Base-by-base conservation (phyloP, 1,140 invertebrate species). In the Pinna nobilis region DNA sequence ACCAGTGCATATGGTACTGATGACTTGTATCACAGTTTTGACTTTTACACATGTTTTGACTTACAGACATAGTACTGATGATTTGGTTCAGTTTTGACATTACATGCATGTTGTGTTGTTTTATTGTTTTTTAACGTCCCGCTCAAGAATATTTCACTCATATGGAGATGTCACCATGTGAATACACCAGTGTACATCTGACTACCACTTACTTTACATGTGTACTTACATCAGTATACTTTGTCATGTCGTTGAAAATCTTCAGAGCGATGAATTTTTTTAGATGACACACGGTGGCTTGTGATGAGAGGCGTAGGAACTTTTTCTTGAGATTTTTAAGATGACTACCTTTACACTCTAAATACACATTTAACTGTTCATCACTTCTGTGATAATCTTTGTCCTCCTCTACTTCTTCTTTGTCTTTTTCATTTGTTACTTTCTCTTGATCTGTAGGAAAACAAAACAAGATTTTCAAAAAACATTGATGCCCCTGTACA, bases 191-290 rank as follows among this genome's bases (percentile, higher is more conserved):
- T 18, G 15, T 47, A 47, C 4, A 47, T 47, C 15, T 47, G 41
- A 13, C 41, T 20, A 13, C 41, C 5, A 4, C n/a, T n/a, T n/a
- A n/a, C n/a, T n/a, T 18, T 9, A 23, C 23, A 23, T 28, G 9
- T 15, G 32, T 78, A 93, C 93, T 94, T 88, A 98, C 96, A 91
- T 99, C 97, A 91, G 95, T 94, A 92, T 98, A 99, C 89, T 96
- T 96, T 67, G 97, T 95, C 85, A 95, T 94, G 76, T 93, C 92
- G 85, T 95, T 96, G 76, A 97, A 92, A 67, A 99, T 93, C 90
- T 98, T 98, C 85, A 97, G 95, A 53, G 98, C 97, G 79, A 99
- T 94, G 90, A 98, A 99, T 89, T 99, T 99, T 89, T 99, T 98
- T 11, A 99, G 91, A 88, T 98, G 97, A 55, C 96, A 97, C 80